Base-by-base conservation (phyloP, 2,113 vertebrate genomes). In the Neogobius melanostomus region DNA sequence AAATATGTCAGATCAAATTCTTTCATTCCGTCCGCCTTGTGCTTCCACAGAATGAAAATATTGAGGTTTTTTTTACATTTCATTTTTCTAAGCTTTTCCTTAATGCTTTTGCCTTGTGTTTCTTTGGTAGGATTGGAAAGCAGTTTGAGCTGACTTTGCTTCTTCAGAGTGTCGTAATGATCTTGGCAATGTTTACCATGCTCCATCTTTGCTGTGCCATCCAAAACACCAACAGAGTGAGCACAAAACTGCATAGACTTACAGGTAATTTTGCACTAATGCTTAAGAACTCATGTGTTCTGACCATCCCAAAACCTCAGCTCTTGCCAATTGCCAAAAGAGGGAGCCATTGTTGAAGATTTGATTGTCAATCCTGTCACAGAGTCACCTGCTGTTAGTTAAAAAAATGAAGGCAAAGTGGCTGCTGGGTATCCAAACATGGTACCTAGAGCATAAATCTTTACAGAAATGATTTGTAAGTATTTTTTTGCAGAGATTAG, bases 141-240 rank as follows among this genome's bases (percentile, higher is more conserved):
- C 92, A 93, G 82, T 95, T 95, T 83, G 94, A 95, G 82, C 43
- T 93, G 69, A 91, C 94, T 0, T 82, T 95, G 69, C 91, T 95
- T 67, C 79, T 94, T 4, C 94, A 95, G 85, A 94, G 94, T 3
- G 75, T 94, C 71, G 90, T 94, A 74, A 93, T 95, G 92, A 94
- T 95, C 76, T 8, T 91, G 71, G 87, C 93, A 68, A 95, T 95
- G 94, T 75, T 94, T 6, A 82, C 86, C 15, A 93, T 95, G 89
- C 88, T 94, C 0, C 91, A 93, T 42, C 88, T 95, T 57, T 94
- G 94, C 91, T 94, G 93, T 80, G n/a, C 67, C 0, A 80, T 94
- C 72, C 92, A 94, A 56, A 87, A 76, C 69, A 72, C 68, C 80
- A 93, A 91, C 87, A 87, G 85, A 8, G 88, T 94, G 6, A 90